phyloP scores from a whole-genome alignment of 2,888 invertebrate species.

The Lasioglossum leucozonium region DNA sequence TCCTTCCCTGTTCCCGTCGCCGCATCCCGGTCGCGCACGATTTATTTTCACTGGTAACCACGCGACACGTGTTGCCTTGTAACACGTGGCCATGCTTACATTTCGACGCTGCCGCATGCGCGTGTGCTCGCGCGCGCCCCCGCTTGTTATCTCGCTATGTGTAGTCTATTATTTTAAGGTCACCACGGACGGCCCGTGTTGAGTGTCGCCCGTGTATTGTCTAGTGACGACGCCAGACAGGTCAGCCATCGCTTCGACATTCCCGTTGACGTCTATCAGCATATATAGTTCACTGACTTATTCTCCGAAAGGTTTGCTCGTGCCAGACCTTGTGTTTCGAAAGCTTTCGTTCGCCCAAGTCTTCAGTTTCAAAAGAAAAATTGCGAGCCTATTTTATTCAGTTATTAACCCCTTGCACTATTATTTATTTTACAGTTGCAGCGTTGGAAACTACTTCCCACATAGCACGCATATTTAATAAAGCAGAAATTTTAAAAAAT shows the following conservation, averaged over 20 bases:
- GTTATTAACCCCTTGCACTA: neutral
- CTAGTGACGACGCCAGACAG: slow-evolving; percentile 26
- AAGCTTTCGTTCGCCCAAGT: neutral
- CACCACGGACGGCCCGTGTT: slow-evolving; percentile 33
- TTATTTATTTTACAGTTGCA: too few species aligned
- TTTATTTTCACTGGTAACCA: slow-evolving; percentile 79
- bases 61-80: slow-evolving; percentile 79
- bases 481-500: too few species aligned
- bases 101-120: slow-evolving; percentile 59
- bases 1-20: slow-evolving; percentile 53
- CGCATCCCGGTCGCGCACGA: slow-evolving; percentile 68
- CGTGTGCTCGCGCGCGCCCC: slow-evolving; percentile 47
- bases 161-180: slow-evolving; percentile 69
- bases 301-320: neutral
- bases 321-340: neutral
- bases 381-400: neutral
- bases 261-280: neutral
- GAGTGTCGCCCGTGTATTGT: slow-evolving; percentile 41
- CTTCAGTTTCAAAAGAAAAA: neutral
- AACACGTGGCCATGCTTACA: slow-evolving; percentile 76
- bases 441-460: too few species aligned
- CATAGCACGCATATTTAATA: too few species aligned
- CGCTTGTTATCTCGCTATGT: slow-evolving; percentile 64
- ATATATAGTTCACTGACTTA: neutral
- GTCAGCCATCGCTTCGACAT: neutral